Percentiles rank a stretch among this genome's conserved stretches.
Evolutionary conservation across 2,888 invertebrate genomes (phyloP).

Genomic region (Caradrina clavipalpis): DNA sequence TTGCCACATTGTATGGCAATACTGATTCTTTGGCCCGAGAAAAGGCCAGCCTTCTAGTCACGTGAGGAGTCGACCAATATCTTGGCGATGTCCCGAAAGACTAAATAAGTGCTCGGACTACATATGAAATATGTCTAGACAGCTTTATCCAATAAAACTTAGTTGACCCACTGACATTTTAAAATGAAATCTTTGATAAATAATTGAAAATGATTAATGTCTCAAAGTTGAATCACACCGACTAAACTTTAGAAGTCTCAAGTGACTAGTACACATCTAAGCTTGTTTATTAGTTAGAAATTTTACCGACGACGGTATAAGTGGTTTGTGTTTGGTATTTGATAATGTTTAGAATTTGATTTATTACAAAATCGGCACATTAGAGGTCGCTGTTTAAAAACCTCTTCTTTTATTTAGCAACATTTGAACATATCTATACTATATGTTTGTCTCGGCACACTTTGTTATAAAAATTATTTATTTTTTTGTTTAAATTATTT

Average conservation of each 20-base stretch:
- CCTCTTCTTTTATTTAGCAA: no score
- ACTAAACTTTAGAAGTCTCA: constrained; percentile 30
- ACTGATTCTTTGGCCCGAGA: no score
- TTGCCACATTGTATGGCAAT: no score
- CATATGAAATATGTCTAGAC: no score
- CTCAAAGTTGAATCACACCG: constrained; percentile 21
- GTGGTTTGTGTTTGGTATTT: constrained; percentile 29
- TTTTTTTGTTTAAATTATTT: no score
- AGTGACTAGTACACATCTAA: constrained; percentile 28
- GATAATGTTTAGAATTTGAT: constrained; percentile 20
- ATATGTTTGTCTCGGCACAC: no score
- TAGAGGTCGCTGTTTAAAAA: not conserved
- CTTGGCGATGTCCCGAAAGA: no score
- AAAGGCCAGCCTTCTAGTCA: no score
- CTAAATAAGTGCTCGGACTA: no score
- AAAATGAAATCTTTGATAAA: constrained; percentile 9
- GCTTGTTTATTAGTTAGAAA: constrained; percentile 24
- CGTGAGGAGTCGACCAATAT: no score
- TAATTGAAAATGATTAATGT: constrained; percentile 35
- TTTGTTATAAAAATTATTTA: no score
- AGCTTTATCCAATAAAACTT: constrained; percentile 4
- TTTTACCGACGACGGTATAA: constrained; percentile 10
- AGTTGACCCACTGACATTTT: constrained; percentile 8
- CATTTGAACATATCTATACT: no score
- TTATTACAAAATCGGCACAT: constrained; percentile 26